Evolutionary conservation across 2,888 invertebrate species (phyloP).

Genomic region (Thysanoteuthis rhombus): DNA sequence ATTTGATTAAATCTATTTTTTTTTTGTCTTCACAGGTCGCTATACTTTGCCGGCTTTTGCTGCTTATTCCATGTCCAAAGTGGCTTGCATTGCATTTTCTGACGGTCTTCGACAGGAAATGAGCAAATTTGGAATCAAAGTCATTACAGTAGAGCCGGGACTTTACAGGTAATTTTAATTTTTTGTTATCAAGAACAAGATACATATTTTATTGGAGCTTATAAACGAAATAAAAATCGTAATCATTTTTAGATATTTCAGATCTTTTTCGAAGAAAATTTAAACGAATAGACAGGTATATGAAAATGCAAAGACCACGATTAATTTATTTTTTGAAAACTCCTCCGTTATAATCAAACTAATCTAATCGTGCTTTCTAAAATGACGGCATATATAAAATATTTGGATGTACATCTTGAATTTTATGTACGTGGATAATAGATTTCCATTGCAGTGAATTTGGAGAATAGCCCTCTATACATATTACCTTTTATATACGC

Average conservation of each 20-base stretch:
- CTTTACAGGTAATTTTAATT: slow-evolving; percentile 53
- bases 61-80: slow-evolving; percentile 62
- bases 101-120: slow-evolving; percentile 59
- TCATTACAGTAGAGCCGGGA: slow-evolving; percentile 60
- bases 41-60: slow-evolving; percentile 61
- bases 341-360: no score
- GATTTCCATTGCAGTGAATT: no score
- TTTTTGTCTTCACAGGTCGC: slow-evolving; percentile 55
- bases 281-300: no score
- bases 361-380: no score
- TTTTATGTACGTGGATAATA: no score
- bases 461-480: no score
- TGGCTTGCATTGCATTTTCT: slow-evolving; percentile 60
- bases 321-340: no score
- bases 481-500: no score
- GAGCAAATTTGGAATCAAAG: slow-evolving; percentile 58
- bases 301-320: no score
- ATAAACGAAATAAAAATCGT: background rate
- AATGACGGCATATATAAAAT: no score
- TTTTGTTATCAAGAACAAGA: background rate
- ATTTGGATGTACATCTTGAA: no score
- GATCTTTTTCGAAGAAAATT: no score
- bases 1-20: background rate
- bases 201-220: background rate
- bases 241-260: background rate